These are phyloP conservation scores for Watsonalla cultraria DNA, from an alignment of 2,888 invertebrate genomes.

Conservation along the genomic window DNA sequence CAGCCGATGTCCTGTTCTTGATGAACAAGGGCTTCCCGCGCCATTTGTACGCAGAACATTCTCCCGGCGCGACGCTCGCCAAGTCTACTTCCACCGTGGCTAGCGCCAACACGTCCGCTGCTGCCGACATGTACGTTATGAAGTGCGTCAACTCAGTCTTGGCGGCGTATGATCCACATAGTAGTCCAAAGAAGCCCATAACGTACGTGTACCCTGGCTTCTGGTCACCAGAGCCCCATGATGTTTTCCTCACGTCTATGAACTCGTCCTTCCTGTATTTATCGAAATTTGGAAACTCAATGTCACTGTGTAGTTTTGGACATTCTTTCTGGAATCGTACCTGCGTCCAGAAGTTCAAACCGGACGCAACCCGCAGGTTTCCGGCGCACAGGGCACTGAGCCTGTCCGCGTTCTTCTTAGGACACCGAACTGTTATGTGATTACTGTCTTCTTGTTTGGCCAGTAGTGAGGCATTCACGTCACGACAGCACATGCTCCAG, in stretches of 20 bases:
- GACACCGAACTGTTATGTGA: background rate
- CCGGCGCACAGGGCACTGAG: constrained; percentile 10
- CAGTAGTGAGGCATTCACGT: constrained; percentile 17
- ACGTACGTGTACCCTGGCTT: constrained; percentile 72
- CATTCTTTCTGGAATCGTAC: constrained; percentile 46
- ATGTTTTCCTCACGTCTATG: constrained; percentile 47
- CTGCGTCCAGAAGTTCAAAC: constrained; percentile 45
- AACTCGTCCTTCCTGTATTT: constrained; percentile 52
- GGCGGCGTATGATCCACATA: constrained; percentile 78
- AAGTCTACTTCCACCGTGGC: constrained; percentile 88
- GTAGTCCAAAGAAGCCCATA: constrained; percentile 71
- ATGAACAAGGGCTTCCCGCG: constrained; percentile 90
- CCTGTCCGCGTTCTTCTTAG: constrained; percentile 3
- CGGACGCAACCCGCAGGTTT: constrained; percentile 13
- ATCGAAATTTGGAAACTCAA: constrained; percentile 56
- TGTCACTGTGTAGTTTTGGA: constrained; percentile 60
- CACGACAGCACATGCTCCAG: constrained; percentile 30
- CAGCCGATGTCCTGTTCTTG: constrained; percentile 81
- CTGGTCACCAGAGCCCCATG: constrained; percentile 49
- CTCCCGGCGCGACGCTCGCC: constrained; percentile 82
- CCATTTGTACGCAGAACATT: constrained; percentile 85
- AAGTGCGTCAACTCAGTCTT: constrained; percentile 80
- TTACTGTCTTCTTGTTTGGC: constrained; percentile 6
- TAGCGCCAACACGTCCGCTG: constrained; percentile 86
- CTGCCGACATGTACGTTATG: constrained; percentile 79